Base-by-base conservation (phyloP, 1,140 invertebrate species). In the Danaus melanippus region DNA sequence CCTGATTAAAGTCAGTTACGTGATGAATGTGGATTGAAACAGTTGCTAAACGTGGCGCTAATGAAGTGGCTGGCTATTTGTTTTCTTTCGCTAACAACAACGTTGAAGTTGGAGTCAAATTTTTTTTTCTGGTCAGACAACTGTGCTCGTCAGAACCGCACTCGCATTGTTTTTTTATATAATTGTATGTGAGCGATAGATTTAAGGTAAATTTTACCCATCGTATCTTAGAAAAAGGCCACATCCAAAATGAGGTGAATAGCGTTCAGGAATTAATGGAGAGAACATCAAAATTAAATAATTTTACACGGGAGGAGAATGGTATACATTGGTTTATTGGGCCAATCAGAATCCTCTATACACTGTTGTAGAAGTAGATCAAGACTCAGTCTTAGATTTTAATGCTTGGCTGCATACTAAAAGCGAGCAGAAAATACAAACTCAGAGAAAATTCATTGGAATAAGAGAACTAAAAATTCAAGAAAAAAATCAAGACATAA, bases 301-400 rank as follows among this genome's bases (percentile, higher is more conserved):
- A 32, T 52, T 58, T 53, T 53, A 53, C 41, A 43, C 17, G 10
- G 50, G 50, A 52, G 56, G 53, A 45, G 56, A 58, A 53, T 58
- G 56, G 56, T 58, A 58, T 21, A 52, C 49, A 48, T 21, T 57
- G 17, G 55, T 51, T 39, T 44, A 44, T 9, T 53, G 51, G 51
- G 51, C 51, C 4, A 46, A 58, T 52, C 56, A 43, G 41, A 58
- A 52, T 52, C 32, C 15, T 10, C 56, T 49, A 48, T 44, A 39
- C 51, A 46, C 11, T 44, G 48, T 60, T 17, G 12, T 47, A 51
- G 53, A 56, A 52, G 53, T 56, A 12, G 15, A 60, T 44, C 53
- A 55, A 51, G 53, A 52, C 44, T 46, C 49, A 49, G 48, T 60
- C 39, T 51, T 60, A 9, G 48, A 60, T 53, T 61, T 61, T 43